Evolutionary conservation across 1,140 invertebrate genomes (phyloP), one percentile per base, ranked within the genome.

Genomic region (Steinernema khuongi): DNA sequence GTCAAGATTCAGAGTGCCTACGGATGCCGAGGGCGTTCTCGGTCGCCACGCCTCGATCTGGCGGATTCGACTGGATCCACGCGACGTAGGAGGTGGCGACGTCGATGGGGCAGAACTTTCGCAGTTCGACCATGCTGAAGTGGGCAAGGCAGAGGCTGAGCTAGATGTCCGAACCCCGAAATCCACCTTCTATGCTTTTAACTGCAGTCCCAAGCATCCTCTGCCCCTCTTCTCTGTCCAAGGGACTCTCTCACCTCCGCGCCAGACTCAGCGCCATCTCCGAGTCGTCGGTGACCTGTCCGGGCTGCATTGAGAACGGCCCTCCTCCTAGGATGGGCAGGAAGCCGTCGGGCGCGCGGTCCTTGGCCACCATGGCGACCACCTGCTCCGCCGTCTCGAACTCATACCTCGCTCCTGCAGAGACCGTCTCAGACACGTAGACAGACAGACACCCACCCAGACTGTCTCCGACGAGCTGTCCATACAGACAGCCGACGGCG

Each of bases 211-310:
- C n/a, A n/a, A n/a, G n/a, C n/a, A n/a, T n/a, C n/a, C n/a, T n/a
- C n/a, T n/a, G n/a, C n/a, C n/a, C n/a, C n/a, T n/a, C n/a, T n/a
- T n/a, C n/a, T n/a, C n/a, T n/a, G n/a, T n/a, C n/a, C n/a, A n/a
- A n/a, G n/a, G n/a, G n/a, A n/a, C n/a, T n/a, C n/a, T n/a, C n/a
- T n/a, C n/a, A n/a, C n/a, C n/a, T 77, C 60, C 41, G 74, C 18
- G 77, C 76, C 26, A 77, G 43, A 32, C 71, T 41, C 1, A 77
- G 14, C n/a, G 76, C 76, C 76, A 77, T 77, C 60, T 77, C 76
- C 14, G 76, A 74, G 72, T 77, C 76, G 41, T 77, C 76, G 36
- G 76, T 77, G 22, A 77, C 74, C 76, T 77, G 75, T 14, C 75
- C 75, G 1, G 68, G 29, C 30, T 26, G 4, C 26, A 29, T 29